Evolutionary conservation across 2,797 vertebrate species (phyloP).

Genomic region (Borostomias antarcticus): DNA sequence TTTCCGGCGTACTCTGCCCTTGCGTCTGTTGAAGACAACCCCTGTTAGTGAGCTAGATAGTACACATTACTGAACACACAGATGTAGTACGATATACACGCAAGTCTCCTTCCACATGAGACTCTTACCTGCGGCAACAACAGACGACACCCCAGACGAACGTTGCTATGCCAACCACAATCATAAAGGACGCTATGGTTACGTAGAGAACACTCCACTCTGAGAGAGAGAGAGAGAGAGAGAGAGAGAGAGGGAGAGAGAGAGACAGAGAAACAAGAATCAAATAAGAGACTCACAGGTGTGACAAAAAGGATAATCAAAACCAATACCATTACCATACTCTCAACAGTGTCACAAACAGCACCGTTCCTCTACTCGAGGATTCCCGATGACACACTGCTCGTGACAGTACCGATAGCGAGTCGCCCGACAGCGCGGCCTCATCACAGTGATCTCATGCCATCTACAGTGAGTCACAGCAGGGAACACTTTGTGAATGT

Average conservation of each 20-base stretch:
- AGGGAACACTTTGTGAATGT: no score
- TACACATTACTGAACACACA: background rate
- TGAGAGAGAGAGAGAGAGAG: slow-evolving; percentile 61
- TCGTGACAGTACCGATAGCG: background rate
- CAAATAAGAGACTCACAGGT: no score
- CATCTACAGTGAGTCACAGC: no score
- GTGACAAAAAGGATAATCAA: background rate
- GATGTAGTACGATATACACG: no score
- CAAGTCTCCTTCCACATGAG: no score
- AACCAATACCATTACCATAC: background rate
- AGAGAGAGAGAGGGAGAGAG: background rate
- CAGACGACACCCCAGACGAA: slow-evolving; percentile 90
- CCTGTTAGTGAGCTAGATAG: background rate
- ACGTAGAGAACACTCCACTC: slow-evolving; percentile 99
- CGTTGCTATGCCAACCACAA: slow-evolving; percentile 87
- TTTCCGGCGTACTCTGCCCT: slow-evolving; percentile 91
- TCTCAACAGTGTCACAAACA: background rate
- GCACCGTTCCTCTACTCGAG: background rate
- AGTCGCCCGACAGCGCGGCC: no score
- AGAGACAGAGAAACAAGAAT: background rate
- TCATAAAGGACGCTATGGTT: slow-evolving; percentile 92
- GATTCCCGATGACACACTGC: no score
- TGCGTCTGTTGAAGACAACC: slow-evolving; percentile 73
- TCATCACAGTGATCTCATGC: no score
- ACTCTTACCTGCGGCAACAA: slow-evolving; percentile 90